These are phyloP conservation scores for Shinisaurus crocodilurus DNA, from an alignment of 2,113 vertebrate species.

Conservation along the genomic window DNA sequence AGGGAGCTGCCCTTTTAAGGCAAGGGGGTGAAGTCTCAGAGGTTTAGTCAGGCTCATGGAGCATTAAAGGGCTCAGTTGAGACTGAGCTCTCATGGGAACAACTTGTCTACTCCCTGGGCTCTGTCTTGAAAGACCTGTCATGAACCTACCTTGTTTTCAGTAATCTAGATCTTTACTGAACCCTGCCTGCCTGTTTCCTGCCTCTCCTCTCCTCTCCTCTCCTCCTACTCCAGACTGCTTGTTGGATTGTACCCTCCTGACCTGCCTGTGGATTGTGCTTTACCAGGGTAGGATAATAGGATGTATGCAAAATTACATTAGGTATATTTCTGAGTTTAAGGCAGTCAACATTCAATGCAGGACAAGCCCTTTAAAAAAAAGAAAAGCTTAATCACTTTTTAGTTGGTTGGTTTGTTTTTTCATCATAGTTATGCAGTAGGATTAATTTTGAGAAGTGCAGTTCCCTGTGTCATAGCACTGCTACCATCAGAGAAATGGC, in stretches of 20 bases:
- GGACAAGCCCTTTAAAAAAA: not conserved
- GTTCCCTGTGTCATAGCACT: not conserved
- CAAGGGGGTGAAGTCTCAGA: too few species aligned
- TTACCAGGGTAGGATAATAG: not conserved
- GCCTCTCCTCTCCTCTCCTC: too few species aligned
- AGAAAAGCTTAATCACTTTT: not conserved
- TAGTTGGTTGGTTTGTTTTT: not conserved
- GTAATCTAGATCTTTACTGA: not conserved
- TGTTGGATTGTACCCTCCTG: not conserved
- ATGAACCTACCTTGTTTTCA: not conserved
- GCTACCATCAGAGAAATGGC: fast-evolving
- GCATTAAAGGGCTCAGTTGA: not conserved
- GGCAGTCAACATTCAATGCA: not conserved
- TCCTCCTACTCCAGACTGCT: not conserved
- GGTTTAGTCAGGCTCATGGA: not conserved
- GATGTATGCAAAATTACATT: not conserved
- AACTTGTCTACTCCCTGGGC: too few species aligned
- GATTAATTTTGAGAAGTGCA: not conserved
- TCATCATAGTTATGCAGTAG: too few species aligned
- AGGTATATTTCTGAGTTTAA: not conserved
- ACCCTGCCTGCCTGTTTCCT: too few species aligned
- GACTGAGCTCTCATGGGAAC: not conserved
- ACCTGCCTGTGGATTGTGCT: not conserved
- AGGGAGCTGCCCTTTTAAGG: not conserved
- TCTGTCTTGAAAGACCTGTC: not conserved